phyloP scores from a whole-genome alignment of 1,140 invertebrate genomes.

The Archivesica marissinica region DNA sequence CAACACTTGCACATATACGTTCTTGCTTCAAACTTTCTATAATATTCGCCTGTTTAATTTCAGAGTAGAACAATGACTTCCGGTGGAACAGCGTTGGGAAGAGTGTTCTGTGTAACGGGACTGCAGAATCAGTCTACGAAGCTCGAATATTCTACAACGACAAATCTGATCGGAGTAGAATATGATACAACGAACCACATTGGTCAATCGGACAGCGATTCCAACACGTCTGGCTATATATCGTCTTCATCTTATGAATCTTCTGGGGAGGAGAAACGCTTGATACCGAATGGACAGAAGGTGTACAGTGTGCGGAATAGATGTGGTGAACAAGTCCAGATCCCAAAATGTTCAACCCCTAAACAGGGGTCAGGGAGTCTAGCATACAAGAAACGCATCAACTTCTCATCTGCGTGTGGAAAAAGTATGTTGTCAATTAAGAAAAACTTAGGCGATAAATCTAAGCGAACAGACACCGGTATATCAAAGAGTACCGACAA shows the following conservation, averaged over 20 bases:
- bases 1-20: not conserved
- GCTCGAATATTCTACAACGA: not conserved
- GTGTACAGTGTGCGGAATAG: constrained; percentile 42
- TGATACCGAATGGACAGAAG: constrained; percentile 50
- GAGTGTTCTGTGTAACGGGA: constrained; percentile 54
- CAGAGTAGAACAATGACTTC: constrained; percentile 28
- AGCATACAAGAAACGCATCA: constrained; percentile 11
- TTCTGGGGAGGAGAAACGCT: constrained; percentile 55
- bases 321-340: not conserved
- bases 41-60: not conserved
- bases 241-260: constrained; percentile 56
- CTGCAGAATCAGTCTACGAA: not conserved
- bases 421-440: constrained; percentile 32
- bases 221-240: constrained; percentile 54
- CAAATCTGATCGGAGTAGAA: not conserved
- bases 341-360: constrained; percentile 53
- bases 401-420: not conserved
- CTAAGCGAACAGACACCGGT: not conserved
- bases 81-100: not conserved
- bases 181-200: not conserved
- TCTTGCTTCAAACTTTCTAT: too few species aligned
- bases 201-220: constrained; percentile 37
- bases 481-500: not conserved
- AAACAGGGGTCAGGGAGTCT: not conserved
- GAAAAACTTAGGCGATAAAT: constrained; percentile 20